A percentile compares a stretch with the other conserved stretches of the same genome.
Evolutionary conservation across 2,888 invertebrate genomes (phyloP).

Genomic region (Bugulina stolonifera): DNA sequence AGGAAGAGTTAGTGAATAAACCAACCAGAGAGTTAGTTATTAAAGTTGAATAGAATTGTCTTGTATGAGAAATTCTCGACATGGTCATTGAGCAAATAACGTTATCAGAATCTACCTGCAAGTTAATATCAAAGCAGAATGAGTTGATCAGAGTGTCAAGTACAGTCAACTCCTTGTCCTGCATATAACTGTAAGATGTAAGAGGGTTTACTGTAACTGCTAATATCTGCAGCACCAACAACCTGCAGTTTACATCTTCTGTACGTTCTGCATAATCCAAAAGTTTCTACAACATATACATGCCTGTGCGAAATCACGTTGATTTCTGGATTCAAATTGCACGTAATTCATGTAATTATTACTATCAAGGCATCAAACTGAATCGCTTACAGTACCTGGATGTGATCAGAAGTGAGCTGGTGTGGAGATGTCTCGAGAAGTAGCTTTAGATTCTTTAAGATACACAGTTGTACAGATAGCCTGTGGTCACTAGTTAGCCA

Average conservation of each 20-base stretch:
- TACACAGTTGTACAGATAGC: conserved; percentile 64
- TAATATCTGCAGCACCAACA: neutral
- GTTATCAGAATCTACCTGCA: too few species aligned
- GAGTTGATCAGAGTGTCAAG: neutral
- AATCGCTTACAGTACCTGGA: too few species aligned
- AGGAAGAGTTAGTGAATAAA: too few species aligned
- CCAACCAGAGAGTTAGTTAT: too few species aligned
- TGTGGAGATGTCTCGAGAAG: conserved; percentile 71
- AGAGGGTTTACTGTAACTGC: neutral
- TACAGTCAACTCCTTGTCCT: neutral
- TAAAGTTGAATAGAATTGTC: too few species aligned
- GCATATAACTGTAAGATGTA: neutral
- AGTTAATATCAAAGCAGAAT: conserved; percentile 6
- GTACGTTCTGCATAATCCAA: neutral
- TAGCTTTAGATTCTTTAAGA: conserved; percentile 63
- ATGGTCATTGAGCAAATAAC: too few species aligned
- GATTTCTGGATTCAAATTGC: too few species aligned
- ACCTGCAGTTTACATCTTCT: neutral
- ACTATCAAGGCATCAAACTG: too few species aligned
- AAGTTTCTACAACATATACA: neutral
- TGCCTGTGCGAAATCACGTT: too few species aligned
- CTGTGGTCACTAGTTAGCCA: conserved; percentile 67
- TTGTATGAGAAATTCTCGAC: too few species aligned
- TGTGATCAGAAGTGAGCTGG: conserved; percentile 66
- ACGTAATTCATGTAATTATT: too few species aligned